phyloP scores from a whole-genome alignment of 2,797 vertebrate genomes.

The Streptopelia turtur region DNA sequence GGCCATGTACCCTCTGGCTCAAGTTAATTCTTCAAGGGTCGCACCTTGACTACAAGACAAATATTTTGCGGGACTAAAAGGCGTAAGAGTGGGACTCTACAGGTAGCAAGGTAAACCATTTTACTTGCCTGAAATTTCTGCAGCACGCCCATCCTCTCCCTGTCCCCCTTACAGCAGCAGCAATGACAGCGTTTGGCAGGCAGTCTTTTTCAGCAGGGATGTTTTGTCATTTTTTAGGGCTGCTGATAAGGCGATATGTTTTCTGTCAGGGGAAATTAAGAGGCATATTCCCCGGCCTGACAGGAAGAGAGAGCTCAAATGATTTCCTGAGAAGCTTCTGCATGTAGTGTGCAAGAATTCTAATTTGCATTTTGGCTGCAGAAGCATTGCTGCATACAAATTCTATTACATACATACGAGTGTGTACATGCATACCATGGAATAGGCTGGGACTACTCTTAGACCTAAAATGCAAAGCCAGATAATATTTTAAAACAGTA shows the following conservation, averaged over 20 bases:
- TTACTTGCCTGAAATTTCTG: neutral
- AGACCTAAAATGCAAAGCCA: neutral
- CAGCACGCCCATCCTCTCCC: neutral
- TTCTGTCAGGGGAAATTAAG: constrained; percentile 67
- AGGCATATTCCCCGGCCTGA: neutral
- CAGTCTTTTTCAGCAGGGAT: neutral
- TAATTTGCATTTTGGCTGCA: neutral
- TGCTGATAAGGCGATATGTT: constrained; percentile 50
- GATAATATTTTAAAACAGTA: neutral
- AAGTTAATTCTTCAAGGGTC: neutral
- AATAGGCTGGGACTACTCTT: neutral
- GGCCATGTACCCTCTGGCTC: neutral
- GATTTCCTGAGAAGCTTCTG: constrained; percentile 14
- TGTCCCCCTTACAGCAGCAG: neutral
- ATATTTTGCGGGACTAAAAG: neutral
- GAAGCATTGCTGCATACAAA: neutral
- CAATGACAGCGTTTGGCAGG: constrained; percentile 14
- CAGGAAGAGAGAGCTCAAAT: neutral
- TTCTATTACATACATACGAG: neutral
- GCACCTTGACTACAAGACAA: neutral
- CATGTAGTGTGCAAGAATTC: neutral
- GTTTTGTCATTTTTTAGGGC: constrained; percentile 55
- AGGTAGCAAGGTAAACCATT: neutral
- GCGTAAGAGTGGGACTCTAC: fast-evolving
- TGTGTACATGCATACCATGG: neutral